These are phyloP conservation scores for Pristionchus mayeri DNA, from an alignment of 2,888 invertebrate species.

Conservation along the genomic window DNA sequence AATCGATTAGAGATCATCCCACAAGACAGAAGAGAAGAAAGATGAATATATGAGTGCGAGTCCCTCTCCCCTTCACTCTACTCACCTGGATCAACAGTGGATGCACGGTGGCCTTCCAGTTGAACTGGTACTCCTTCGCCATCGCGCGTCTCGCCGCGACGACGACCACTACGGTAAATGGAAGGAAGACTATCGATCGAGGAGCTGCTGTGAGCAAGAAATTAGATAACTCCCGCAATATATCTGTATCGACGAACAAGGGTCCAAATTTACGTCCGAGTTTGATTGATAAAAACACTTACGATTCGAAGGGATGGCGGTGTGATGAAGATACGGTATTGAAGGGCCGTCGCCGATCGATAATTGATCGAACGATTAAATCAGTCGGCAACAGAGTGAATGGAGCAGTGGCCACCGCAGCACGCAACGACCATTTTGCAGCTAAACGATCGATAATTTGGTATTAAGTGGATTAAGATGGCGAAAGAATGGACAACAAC, in stretches of 20 bases:
- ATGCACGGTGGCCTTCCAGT: conserved; percentile 96
- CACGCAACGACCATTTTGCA: neutral
- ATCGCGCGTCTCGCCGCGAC: conserved; percentile 79
- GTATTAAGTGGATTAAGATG: neutral
- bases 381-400: neutral
- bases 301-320: neutral
- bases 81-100: conserved; percentile 82
- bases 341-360: neutral
- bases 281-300: neutral
- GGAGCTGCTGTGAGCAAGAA: neutral
- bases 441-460: neutral
- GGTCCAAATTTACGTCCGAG: no score
- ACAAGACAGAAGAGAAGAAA: no score
- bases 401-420: neutral
- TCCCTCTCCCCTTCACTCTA: neutral
- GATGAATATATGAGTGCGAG: neutral
- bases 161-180: neutral
- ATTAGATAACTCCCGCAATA: no score
- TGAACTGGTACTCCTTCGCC: conserved; percentile 99
- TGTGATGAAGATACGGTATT: neutral
- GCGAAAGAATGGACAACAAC: neutral
- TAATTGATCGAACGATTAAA: neutral
- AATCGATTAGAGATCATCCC: conserved; percentile 18
- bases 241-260: no score
- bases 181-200: neutral